These are phyloP conservation scores for Amphiprion percula DNA, from an alignment of 2,113 vertebrate species.

Conservation along the genomic window DNA sequence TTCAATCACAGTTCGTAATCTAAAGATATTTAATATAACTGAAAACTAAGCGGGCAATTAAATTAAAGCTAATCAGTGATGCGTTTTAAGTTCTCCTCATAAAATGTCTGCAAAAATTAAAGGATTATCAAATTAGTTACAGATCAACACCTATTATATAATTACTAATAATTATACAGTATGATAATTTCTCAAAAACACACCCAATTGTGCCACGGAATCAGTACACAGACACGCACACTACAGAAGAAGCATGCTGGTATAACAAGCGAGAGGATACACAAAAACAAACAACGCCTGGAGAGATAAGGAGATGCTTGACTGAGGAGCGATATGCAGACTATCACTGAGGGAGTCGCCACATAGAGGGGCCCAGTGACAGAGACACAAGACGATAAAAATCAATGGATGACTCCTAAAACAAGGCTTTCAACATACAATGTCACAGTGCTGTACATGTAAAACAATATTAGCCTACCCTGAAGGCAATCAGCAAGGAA, in stretches of 20 bases:
- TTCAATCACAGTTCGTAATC: no score
- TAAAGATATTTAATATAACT: no score
- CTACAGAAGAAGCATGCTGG: neutral
- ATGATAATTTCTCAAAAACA: no score
- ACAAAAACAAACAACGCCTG: slow-evolving; percentile 17
- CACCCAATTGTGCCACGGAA: neutral
- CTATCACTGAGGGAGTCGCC: neutral
- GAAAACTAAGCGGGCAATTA: no score
- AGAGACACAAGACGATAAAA: neutral
- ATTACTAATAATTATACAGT: no score
- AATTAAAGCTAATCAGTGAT: no score
- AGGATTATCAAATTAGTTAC: no score
- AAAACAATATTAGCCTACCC: neutral
- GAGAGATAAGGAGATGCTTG: slow-evolving; percentile 28
- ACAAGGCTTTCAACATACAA: neutral
- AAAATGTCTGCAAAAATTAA: no score
- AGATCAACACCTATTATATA: no score
- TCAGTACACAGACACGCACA: neutral
- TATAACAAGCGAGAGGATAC: neutral
- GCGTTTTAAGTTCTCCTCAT: no score
- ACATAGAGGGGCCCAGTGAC: neutral
- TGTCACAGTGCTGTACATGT: neutral
- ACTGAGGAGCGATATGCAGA: neutral
- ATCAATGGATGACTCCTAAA: neutral
- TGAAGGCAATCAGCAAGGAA: neutral